Evolutionary conservation across 2,797 vertebrate genomes (phyloP), one percentile per base, ranked within the genome.

Genomic region (Gymnodraco acuticeps): DNA sequence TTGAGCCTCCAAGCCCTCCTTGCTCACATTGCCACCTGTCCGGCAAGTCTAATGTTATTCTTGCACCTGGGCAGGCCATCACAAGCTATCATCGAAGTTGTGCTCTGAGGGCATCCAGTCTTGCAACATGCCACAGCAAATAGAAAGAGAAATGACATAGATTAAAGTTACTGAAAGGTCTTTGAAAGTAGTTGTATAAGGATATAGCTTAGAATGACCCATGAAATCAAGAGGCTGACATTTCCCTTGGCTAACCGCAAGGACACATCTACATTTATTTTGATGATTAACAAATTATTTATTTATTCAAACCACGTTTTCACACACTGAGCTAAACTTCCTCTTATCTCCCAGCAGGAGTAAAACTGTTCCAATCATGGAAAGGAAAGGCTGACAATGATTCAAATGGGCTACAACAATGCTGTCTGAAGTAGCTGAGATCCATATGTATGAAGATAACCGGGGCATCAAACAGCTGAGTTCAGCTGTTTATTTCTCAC

Each of bases 41-140:
- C 91, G 78, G 84, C 89, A 93, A 88, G 90, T 90, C 90, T 93
- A 92, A 94, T 93, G 92, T 92, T 93, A 93, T 93, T 93, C 91
- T 87, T 38, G 87, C 94, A 94, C 93, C 94, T 94, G 94, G 93
- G 86, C 84, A 83, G 87, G 74, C 89, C 86, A 90, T 92, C 92
- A 90, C 90, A 87, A 89, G 89, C 82, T 68, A 91, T 92, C 92
- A 94, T 95, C 92, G 92, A 93, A 93, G 90, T 90, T 87, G 66
- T 83, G 88, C 89, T 92, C 89, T 75, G 88, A 90, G 91, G 91
- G 92, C 83, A 88, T 83, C 78, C 78, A 64, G 81, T 80, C 90
- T 87, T 88, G 76, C 85, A 89, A 87, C 88, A 73, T 90, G 88
- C 88, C 89, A 86, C 81, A 27, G 73, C 61, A 60, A 78, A 83